A percentile compares a stretch with the other conserved stretches of the same genome.
Evolutionary conservation across 2,888 invertebrate species (phyloP).

Genomic region (Temnothorax ravouxi): DNA sequence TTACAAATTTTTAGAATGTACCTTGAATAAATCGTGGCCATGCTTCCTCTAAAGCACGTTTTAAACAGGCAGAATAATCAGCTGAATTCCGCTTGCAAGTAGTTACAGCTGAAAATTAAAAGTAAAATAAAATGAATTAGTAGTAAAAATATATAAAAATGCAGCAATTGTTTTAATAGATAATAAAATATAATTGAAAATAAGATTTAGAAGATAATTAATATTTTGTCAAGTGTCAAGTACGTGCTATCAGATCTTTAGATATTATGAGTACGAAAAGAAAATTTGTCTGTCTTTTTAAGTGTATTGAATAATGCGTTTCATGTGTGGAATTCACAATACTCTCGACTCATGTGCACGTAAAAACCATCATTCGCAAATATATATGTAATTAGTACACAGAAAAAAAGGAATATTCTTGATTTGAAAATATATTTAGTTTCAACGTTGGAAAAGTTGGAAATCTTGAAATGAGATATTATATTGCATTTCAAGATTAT

Average conservation of each 20-base stretch:
- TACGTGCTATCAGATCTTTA: too few relatives aligned
- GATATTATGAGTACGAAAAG: too few relatives aligned
- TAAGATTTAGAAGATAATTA: too few relatives aligned
- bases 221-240: too few relatives aligned
- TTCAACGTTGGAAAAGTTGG: too few relatives aligned
- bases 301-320: background rate
- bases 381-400: background rate
- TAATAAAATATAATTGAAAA: background rate
- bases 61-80: background rate
- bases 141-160: background rate
- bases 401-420: too few relatives aligned
- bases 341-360: background rate
- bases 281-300: background rate
- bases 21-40: slow-evolving; percentile 8
- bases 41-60: background rate
- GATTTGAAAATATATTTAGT: too few relatives aligned
- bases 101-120: background rate
- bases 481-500: too few relatives aligned
- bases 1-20: background rate
- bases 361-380: background rate
- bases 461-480: too few relatives aligned
- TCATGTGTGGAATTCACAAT: background rate
- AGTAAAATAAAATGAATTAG: background rate
- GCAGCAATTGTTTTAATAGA: background rate
- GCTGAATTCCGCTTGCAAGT: background rate